These are phyloP conservation scores for Syngnathus floridae DNA, from an alignment of 2,113 vertebrate species.

Conservation along the genomic window DNA sequence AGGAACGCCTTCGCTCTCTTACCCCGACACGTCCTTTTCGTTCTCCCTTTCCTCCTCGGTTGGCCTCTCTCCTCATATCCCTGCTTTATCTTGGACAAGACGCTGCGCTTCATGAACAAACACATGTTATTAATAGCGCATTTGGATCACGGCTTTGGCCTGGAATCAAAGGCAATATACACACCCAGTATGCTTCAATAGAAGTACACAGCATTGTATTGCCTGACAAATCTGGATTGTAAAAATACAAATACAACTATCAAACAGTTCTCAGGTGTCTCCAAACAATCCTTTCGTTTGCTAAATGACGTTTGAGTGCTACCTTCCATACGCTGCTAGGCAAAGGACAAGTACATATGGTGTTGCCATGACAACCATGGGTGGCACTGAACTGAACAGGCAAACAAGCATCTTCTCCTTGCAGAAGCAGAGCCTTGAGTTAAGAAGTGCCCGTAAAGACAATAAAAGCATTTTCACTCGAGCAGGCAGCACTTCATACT, in stretches of 20 bases:
- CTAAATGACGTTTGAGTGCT: too few species aligned
- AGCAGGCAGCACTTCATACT: too few species aligned
- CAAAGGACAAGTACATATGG: too few species aligned
- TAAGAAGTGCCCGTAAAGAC: too few species aligned
- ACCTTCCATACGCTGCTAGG: too few species aligned
- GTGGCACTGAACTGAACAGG: too few species aligned
- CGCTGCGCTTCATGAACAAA: neutral
- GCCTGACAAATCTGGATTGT: neutral
- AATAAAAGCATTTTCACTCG: too few species aligned
- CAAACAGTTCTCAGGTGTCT: neutral
- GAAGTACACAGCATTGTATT: neutral
- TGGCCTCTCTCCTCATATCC: slow-evolving; percentile 25
- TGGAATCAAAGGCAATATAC: slow-evolving; percentile 1
- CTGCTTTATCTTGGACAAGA: slow-evolving; percentile 3
- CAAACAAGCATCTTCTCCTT: too few species aligned
- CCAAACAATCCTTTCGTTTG: too few species aligned
- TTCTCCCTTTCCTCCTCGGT: slow-evolving; percentile 27
- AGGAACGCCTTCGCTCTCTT: slow-evolving; percentile 60
- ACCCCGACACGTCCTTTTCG: slow-evolving; percentile 37
- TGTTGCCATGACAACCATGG: too few species aligned
- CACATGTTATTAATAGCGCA: slow-evolving; percentile 1
- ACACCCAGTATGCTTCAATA: neutral
- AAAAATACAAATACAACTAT: neutral
- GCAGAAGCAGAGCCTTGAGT: too few species aligned
- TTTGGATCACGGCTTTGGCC: slow-evolving; percentile 1